These are phyloP conservation scores for Phaenicophaeus curvirostris DNA, from an alignment of 2,797 vertebrate genomes.

Conservation along the genomic window DNA sequence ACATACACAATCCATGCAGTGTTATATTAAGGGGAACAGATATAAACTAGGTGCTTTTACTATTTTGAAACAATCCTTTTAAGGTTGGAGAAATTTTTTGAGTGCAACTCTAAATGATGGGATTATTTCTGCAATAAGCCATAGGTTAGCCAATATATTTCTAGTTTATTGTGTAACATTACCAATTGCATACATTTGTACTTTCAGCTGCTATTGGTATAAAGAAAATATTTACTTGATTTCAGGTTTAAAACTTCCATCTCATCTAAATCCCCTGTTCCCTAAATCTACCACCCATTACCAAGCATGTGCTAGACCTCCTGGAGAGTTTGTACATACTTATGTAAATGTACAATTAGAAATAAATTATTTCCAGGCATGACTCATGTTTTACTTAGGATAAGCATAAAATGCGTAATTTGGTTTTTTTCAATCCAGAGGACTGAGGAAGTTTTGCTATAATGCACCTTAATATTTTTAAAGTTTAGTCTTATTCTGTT, in stretches of 20 bases:
- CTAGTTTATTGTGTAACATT: conserved; percentile 5
- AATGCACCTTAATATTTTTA: conserved; percentile 1
- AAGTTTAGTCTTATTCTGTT: background rate
- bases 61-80: conserved; percentile 34
- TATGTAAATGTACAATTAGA: conserved; percentile 39
- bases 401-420: conserved; percentile 28
- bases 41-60: conserved; percentile 33
- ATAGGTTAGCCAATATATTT: background rate
- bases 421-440: background rate
- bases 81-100: conserved; percentile 11
- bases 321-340: conserved; percentile 14
- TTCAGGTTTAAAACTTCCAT: conserved; percentile 9
- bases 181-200: background rate
- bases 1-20: conserved; percentile 23
- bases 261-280: background rate
- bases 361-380: conserved; percentile 50
- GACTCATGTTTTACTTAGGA: conserved; percentile 47
- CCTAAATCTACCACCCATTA: background rate
- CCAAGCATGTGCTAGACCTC: conserved; percentile 15
- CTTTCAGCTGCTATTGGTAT: background rate
- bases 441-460: background rate
- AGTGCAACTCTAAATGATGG: background rate
- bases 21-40: conserved; percentile 13
- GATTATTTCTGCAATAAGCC: conserved; percentile 1
- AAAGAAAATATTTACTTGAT: conserved; percentile 53